These are phyloP conservation scores for Caprella mutica DNA, from an alignment of 2,888 invertebrate genomes.

Conservation along the genomic window DNA sequence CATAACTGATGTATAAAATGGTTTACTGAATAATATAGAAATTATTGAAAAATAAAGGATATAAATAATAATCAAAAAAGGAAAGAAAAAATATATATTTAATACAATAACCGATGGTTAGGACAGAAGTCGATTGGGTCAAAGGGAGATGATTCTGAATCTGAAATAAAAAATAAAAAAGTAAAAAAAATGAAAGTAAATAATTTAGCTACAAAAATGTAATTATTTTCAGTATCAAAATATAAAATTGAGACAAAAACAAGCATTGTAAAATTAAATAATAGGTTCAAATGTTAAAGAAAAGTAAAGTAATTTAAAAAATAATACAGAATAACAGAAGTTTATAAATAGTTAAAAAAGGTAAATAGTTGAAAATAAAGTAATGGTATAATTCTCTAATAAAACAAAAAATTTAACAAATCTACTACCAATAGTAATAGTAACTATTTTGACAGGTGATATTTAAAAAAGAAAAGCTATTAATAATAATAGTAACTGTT, in stretches of 20 bases:
- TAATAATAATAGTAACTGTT: too few relatives aligned
- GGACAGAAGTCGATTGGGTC: not conserved
- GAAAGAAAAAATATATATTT: not conserved
- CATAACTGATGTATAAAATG: not conserved
- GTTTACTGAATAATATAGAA: not conserved
- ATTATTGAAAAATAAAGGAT: not conserved
- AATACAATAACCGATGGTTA: not conserved
- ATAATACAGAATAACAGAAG: not conserved
- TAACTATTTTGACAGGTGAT: not conserved
- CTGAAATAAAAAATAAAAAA: not conserved
- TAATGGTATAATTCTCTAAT: not conserved
- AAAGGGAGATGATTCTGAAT: not conserved
- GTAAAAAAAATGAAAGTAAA: not conserved
- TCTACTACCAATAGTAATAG: not conserved
- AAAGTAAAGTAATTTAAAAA: not conserved
- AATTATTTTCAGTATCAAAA: not conserved
- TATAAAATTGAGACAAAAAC: not conserved
- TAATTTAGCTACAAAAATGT: not conserved
- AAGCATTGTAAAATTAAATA: not conserved
- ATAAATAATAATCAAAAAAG: not conserved
- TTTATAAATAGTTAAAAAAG: not conserved
- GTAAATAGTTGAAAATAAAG: not conserved
- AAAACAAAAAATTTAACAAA: not conserved
- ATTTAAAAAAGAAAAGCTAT: too few relatives aligned
- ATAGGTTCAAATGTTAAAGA: not conserved